Base-by-base conservation (phyloP, 2,797 vertebrate species). In the Strix occidentalis region DNA sequence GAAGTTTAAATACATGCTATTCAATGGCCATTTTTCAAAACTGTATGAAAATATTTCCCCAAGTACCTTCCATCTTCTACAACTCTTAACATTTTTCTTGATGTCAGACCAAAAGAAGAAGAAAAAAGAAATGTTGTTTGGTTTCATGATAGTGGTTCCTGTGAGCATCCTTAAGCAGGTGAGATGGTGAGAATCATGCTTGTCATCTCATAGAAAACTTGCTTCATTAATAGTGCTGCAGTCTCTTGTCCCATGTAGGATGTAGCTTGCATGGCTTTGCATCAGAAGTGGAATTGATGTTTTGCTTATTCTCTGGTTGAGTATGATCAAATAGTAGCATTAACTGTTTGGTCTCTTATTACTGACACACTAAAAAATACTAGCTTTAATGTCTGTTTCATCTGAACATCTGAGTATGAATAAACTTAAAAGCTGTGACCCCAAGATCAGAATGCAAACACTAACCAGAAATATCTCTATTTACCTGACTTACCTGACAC, bases 111-210 rank as follows among this genome's bases (percentile, higher is more conserved):
- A 98, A 98, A 98, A 98, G 96, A 97, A 98, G 96, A 98, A 98
- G 97, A 97, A 98, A 98, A 98, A 98, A 98, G 98, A 98, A 98
- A 97, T 99, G 98, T 98, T 98, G 98, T 94, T 98, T 98, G 96
- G 96, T 99, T 95, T 98, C 98, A 83, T 99, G 98, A 98, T 92
- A 84, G 63, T 94, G 79, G 78, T 76, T 87, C 92, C 97, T 82
- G 78, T 87, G 83, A 66, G 68, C 94, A 86, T 82, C 89, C 69
- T 77, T 81, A 95, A 88, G 89, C 93, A 98, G 98, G 98, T 98
- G 98, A 98, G 97, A 93, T 85, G 60, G 74, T 81, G 48, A 84
- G 93, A 94, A 68, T 66, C 23, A 7, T 25, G 56, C 57, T 93
- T 97, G 82, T 91, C 63, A 86, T 50, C 71, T 70, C 75, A 48